Evolutionary conservation across 2,113 vertebrate genomes (phyloP).

Genomic region (Machaerirhynchus nigripectus): DNA sequence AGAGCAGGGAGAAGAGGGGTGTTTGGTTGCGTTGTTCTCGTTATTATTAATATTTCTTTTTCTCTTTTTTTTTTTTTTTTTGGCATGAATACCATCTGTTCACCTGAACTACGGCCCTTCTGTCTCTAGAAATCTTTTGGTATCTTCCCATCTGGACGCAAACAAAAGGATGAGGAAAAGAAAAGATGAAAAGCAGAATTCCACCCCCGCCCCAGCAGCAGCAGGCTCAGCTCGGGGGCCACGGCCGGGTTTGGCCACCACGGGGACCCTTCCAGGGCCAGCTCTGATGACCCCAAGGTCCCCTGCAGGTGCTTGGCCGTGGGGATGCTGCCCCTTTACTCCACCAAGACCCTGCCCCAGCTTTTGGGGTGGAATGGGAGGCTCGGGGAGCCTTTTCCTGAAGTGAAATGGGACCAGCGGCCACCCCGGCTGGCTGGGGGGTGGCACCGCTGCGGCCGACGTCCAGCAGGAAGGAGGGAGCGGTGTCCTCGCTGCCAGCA

Average conservation of each 20-base stretch:
- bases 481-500: neutral
- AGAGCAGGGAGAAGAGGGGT: conserved; percentile 46
- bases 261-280: neutral
- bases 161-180: conserved; percentile 14
- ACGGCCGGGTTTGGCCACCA: neutral
- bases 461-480: neutral
- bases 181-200: neutral
- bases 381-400: neutral
- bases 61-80: conserved; percentile 3
- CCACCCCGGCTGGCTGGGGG: neutral
- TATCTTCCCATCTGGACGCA: conserved; percentile 39
- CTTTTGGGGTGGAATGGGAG: fast-evolving
- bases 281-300: neutral
- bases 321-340: neutral
- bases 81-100: conserved; percentile 57
- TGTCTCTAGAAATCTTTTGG: conserved; percentile 50
- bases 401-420: neutral
- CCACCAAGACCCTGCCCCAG: neutral
- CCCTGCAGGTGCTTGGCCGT: neutral
- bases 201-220: fast-evolving
- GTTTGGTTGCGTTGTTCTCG: conserved; percentile 39
- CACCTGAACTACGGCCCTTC: conserved; percentile 56
- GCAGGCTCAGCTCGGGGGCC: neutral
- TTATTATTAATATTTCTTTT: conserved; percentile 27
- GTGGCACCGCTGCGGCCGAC: neutral